Conservation (phyloP, 2,113 vertebrate species). For the Lepisosteus oculatus region DNA sequence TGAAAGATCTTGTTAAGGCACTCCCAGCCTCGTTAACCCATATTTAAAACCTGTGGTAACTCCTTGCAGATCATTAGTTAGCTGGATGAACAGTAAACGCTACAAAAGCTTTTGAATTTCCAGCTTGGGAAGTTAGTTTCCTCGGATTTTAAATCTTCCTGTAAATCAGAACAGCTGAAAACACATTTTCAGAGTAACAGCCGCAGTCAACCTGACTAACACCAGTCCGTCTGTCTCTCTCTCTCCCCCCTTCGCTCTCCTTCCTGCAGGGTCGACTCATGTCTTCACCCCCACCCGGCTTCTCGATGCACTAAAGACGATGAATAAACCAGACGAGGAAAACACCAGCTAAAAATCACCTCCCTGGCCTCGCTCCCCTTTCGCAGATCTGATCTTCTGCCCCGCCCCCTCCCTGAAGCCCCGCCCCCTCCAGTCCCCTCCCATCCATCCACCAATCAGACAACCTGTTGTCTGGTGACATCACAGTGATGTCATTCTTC, state of each 20-base stretch:
- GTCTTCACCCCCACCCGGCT: slow-evolving; percentile 93
- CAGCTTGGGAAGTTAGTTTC: background rate
- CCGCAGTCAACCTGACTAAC: slow-evolving; percentile 39
- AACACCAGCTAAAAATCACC: slow-evolving; percentile 80
- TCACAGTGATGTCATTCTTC: background rate
- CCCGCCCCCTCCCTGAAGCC: background rate
- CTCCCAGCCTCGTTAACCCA: slow-evolving; percentile 6
- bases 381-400: too few relatives aligned
- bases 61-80: too few relatives aligned
- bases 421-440: too few relatives aligned
- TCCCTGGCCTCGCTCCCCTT: background rate
- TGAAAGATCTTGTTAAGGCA: background rate
- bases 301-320: slow-evolving; percentile 93
- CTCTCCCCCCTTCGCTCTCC: slow-evolving; percentile 21
- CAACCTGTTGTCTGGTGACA: slow-evolving; percentile 5
- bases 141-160: slow-evolving; percentile 48
- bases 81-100: too few relatives aligned
- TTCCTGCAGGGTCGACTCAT: slow-evolving; percentile 83
- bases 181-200: slow-evolving; percentile 50
- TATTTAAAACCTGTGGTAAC: background rate
- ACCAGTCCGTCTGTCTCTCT: slow-evolving; percentile 30
- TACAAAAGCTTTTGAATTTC: too few relatives aligned
- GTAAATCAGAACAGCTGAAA: slow-evolving; percentile 57
- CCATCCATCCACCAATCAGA: slow-evolving; percentile 9
- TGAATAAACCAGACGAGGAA: slow-evolving; percentile 98